These are phyloP conservation scores for Parapsyche elsis DNA, from an alignment of 1,140 invertebrate species.

Conservation along the genomic window DNA sequence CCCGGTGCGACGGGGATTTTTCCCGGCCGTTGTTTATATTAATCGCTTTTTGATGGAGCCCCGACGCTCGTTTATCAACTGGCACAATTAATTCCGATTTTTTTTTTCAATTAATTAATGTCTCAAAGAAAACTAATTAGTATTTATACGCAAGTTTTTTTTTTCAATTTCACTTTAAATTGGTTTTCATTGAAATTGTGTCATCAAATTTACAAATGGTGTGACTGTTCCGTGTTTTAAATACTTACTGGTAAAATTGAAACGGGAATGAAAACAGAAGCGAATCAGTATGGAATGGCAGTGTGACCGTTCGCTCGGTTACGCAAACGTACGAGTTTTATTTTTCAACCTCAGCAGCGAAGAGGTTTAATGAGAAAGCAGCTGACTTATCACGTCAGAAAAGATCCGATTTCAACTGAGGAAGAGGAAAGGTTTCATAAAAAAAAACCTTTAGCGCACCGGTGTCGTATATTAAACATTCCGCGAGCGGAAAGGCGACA, in stretches of 20 bases:
- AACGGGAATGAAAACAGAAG: too few relatives aligned
- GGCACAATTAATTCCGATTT: not conserved
- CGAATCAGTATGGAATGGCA: not conserved
- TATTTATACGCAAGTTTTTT: too few relatives aligned
- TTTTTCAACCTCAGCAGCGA: constrained; percentile 24
- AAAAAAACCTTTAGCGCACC: too few relatives aligned
- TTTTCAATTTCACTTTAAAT: too few relatives aligned
- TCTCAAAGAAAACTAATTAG: too few relatives aligned
- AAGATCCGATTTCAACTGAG: not conserved
- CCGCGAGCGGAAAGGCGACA: too few relatives aligned
- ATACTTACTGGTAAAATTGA: too few relatives aligned
- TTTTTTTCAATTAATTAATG: not conserved
- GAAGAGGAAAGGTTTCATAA: not conserved
- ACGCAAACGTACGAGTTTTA: constrained; percentile 43
- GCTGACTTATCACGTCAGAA: constrained; percentile 30
- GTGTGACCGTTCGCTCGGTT: constrained; percentile 13
- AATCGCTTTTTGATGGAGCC: constrained; percentile 20
- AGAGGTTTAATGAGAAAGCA: constrained; percentile 32
- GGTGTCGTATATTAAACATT: too few relatives aligned
- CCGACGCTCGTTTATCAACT: not conserved
- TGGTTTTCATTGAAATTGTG: not conserved
- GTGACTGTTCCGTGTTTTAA: not conserved
- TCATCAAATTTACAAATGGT: not conserved
- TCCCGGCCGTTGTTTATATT: constrained; percentile 10
- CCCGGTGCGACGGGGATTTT: constrained; percentile 9